These are phyloP conservation scores for Ptilorrhoa leucosticta DNA, from an alignment of 2,113 vertebrate genomes.

Conservation along the genomic window DNA sequence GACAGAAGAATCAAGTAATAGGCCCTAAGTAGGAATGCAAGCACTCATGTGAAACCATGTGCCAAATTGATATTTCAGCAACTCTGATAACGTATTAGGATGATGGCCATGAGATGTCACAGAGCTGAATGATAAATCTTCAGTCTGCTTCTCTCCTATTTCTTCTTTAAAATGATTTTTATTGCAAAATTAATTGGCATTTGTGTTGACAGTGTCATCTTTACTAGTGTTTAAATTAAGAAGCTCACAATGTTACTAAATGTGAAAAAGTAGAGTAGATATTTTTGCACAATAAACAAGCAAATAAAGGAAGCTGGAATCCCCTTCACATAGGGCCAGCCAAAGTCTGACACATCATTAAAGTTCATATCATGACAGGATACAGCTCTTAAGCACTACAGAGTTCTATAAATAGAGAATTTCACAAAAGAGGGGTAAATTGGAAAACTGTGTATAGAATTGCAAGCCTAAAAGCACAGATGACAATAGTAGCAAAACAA, in stretches of 20 bases:
- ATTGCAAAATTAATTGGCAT: background rate
- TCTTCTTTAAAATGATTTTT: slow-evolving; percentile 16
- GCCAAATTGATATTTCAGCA: slow-evolving; percentile 89
- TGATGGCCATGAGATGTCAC: slow-evolving; percentile 35
- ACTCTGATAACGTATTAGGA: slow-evolving; percentile 77
- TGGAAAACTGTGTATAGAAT: background rate
- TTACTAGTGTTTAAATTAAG: background rate
- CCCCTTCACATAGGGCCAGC: background rate
- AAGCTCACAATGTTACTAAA: background rate
- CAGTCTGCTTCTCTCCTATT: background rate
- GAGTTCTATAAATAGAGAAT: background rate
- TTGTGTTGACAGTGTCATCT: background rate
- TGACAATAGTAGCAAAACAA: background rate
- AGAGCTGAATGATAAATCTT: slow-evolving; percentile 44
- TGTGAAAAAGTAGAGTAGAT: background rate
- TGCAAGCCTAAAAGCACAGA: background rate
- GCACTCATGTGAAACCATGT: slow-evolving; percentile 86
- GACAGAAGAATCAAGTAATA: slow-evolving; percentile 82
- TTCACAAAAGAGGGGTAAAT: background rate
- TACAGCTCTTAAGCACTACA: background rate
- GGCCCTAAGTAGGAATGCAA: slow-evolving; percentile 66
- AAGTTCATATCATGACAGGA: background rate
- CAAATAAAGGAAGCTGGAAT: background rate
- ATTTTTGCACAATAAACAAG: background rate
- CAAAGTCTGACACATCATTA: background rate